Percentiles rank a stretch among this genome's conserved stretches.
These are phyloP conservation scores for Somateria mollissima DNA, from an alignment of 2,797 vertebrate species.

Conservation along the genomic window DNA sequence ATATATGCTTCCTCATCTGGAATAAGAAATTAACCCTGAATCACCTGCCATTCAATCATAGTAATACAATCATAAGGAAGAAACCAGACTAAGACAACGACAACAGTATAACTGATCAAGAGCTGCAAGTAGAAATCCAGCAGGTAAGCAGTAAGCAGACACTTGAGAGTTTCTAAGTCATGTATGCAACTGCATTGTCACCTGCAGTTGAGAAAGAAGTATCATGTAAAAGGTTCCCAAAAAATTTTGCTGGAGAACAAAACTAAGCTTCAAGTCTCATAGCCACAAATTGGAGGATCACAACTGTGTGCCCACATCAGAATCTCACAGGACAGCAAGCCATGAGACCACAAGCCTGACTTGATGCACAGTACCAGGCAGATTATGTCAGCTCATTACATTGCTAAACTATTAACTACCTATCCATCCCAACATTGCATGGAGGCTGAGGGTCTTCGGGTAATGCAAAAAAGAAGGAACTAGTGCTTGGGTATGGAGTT, in stretches of 20 bases:
- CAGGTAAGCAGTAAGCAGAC: neutral
- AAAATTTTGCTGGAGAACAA: neutral
- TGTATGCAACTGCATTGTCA: neutral
- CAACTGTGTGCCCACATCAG: neutral
- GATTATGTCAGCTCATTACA: neutral
- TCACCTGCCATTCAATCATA: neutral
- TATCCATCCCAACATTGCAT: neutral
- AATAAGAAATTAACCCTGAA: neutral
- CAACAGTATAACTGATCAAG: neutral
- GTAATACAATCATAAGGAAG: neutral
- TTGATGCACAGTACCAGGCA: neutral
- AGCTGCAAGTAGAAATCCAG: neutral
- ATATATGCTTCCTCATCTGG: neutral
- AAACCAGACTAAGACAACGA: neutral
- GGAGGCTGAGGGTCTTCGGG: too few species aligned
- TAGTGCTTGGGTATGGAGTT: neutral
- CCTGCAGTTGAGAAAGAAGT: neutral
- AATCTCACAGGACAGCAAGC: neutral
- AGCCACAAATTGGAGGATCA: neutral
- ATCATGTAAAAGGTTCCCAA: neutral
- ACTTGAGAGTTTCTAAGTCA: neutral
- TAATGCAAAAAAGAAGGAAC: neutral
- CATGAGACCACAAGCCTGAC: neutral
- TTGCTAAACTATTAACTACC: neutral
- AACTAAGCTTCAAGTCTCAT: neutral